Conservation (phyloP, 2,797 vertebrate genomes). For the Simalia tracyae region DNA sequence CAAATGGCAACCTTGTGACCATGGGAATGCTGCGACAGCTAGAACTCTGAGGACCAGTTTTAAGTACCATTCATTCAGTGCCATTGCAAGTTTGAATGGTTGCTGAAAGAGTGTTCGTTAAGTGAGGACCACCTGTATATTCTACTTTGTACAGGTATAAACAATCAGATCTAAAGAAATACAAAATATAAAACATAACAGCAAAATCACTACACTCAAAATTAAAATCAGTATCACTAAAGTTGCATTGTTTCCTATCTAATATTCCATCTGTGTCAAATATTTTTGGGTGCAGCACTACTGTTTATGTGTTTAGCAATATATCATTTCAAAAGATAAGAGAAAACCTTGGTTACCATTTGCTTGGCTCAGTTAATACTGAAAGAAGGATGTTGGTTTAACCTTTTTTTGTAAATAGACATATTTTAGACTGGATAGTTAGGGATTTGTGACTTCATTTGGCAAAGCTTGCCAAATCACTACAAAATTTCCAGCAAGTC, state of each 20-base stretch:
- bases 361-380: conserved; percentile 21
- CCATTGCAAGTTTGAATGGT: no score
- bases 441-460: background rate
- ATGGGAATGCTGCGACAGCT: no score
- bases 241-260: background rate
- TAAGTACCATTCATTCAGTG: no score
- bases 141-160: no score
- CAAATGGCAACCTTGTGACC: no score
- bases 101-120: no score
- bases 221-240: no score
- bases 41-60: no score
- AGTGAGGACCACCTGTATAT: no score
- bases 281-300: background rate
- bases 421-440: background rate
- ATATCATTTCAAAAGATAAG: background rate
- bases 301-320: background rate
- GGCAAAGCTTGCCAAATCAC: background rate
- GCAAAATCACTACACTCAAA: no score
- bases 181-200: no score
- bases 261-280: background rate
- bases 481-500: background rate
- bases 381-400: background rate
- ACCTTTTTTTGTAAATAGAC: background rate
- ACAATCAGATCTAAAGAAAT: no score
- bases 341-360: background rate